Base-by-base conservation (phyloP, 1,140 invertebrate genomes). In the Rhopalosiphum maidis region DNA sequence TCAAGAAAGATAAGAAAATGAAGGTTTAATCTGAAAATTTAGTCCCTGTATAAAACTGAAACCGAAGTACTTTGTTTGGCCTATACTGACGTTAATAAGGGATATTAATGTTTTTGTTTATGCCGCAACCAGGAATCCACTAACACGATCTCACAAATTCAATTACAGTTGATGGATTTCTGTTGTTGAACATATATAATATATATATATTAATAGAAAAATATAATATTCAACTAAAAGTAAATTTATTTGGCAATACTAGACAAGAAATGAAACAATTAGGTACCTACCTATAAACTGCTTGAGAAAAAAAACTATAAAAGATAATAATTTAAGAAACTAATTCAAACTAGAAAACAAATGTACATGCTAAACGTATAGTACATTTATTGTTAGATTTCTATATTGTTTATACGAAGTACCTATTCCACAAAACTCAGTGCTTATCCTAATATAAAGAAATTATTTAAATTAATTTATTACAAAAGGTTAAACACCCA, bases 51-150 rank as follows among this genome's bases (percentile, higher is more conserved):
- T 54, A 22, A 90, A 68, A 60, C 51, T 55, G 54, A 90, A 90
- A 41, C 55, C 25, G 89, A 43, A 90, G 89, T 68, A 90, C 35
- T 90, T 90, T 90, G 89, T 90, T 90, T 90, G 37, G 89, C 89
- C 89, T 90, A 90, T 43, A 68, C 89, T 22, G 89, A 90, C 89
- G 55, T n/a, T 90, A 90, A 90, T 90, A 90, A 90, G 89, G 89
- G 89, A 90, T 90, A 90, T 60, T 90, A 68, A 43, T 90, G 88
- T 89, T 55, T 89, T 89, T 37, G 88, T 55, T 89, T 54, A 23
- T 37, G 48, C 22, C n/a, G 51, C 23, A 37, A 23, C 30, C 21
- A 51, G 9, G 23, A 89, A 55, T 30, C 35, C 48, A 23, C 48
- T n/a, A 89, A 89, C 48, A 25, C 88, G 11, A 55, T 55, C 88